A percentile compares a stretch with the other conserved stretches of the same genome.
Evolutionary conservation across 1,140 invertebrate genomes (phyloP).

Genomic region (Temnothorax longispinosus): DNA sequence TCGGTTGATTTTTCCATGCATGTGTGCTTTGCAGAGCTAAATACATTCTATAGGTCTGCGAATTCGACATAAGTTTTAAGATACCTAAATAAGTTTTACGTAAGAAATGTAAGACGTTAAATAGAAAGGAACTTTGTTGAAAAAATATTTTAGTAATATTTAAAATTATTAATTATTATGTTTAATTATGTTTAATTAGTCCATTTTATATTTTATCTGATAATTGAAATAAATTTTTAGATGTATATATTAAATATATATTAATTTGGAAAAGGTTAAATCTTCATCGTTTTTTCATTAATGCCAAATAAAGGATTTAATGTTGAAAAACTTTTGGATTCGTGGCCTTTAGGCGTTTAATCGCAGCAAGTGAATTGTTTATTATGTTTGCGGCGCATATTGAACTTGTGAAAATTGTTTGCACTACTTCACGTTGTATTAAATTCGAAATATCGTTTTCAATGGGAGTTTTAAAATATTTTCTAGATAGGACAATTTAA

Average conservation of each 20-base stretch:
- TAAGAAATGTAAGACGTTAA: neutral
- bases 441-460: neutral
- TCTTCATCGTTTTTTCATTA: neutral
- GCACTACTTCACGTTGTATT: neutral
- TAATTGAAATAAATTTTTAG: neutral
- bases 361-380: neutral
- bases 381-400: neutral
- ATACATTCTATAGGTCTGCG: neutral
- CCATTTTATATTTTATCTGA: neutral
- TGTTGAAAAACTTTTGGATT: neutral
- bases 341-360: neutral
- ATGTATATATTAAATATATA: neutral
- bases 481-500: neutral
- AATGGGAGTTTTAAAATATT: neutral
- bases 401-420: slow-evolving; percentile 12
- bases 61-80: neutral
- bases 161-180: neutral
- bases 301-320: neutral
- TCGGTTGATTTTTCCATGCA: neutral
- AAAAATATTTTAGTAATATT: neutral
- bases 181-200: neutral
- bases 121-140: neutral
- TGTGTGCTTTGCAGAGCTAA: neutral
- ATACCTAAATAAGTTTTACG: neutral
- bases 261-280: neutral